Evolutionary conservation across 2,113 vertebrate genomes (phyloP), one percentile per base, ranked within the genome.

Genomic region (Leptobrachium ailaonicum): DNA sequence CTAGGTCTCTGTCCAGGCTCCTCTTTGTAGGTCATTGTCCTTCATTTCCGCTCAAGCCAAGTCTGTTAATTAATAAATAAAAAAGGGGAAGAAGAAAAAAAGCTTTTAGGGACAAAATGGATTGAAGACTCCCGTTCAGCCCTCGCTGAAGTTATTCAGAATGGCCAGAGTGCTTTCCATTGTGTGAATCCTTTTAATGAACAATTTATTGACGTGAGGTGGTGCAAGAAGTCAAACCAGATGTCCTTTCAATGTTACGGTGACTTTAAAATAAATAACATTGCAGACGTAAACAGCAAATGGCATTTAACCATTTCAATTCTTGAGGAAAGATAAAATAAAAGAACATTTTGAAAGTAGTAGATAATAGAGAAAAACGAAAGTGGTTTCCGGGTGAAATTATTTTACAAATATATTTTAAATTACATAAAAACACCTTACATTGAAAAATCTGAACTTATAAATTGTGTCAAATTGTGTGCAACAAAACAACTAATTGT

Each of bases 11-110:
- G 72, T 68, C 71, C 86, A 88, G 87, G 85, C 88, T 88, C 86
- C 86, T 89, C 88, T 90, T 83, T 88, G 88, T 87, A 85, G 88
- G 88, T 88, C 87, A 90, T 90, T 90, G 90, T 91, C 89, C 88
- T 87, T 83, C 71, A 67, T 88, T 89, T 86, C 90, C 87, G 82
- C 88, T 86, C 82, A 85, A 87, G 88, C 90, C 90, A 91, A 90
- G 85, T 90, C 83, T 84, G 83, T 90, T 90, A 90, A 90, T 91
- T 91, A 89, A 89, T 89, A 87, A 87, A 88, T 60, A 12, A 10
- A 10, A 88, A 89, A 85, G 86, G 85, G 45, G 82, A 84, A 85
- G 81, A 77, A 70, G 32, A 47, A 78, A 76, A 79, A 79, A 79
- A 73, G 42, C 47, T 62, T 66, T 72, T 66, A 80, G 85, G 86